phyloP scores from a whole-genome alignment of 2,113 vertebrate genomes.

The Protomyctophum bolini region DNA sequence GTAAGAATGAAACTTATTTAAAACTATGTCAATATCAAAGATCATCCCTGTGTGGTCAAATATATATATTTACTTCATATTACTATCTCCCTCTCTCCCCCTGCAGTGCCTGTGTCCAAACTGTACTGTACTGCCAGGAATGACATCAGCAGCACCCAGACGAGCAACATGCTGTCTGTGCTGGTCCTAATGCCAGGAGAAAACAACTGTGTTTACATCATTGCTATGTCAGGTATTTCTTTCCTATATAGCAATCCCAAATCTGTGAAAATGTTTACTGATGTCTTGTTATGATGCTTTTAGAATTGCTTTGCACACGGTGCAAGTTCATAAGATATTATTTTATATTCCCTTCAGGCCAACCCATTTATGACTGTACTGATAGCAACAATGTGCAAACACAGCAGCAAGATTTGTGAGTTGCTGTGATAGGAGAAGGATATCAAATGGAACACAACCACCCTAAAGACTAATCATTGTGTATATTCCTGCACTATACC shows the following conservation, averaged over 20 bases:
- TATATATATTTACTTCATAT: too few species aligned
- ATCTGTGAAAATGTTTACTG: neutral
- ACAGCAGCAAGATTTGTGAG: too few species aligned
- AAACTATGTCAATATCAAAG: neutral
- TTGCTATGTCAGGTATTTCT: conserved; percentile 37
- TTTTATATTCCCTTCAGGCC: conserved; percentile 31
- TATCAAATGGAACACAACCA: too few species aligned
- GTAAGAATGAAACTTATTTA: conserved; percentile 43
- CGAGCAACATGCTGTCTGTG: conserved; percentile 32
- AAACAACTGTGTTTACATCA: conserved; percentile 36
- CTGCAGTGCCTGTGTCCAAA: conserved; percentile 43
- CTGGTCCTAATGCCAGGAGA: conserved; percentile 29
- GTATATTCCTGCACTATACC: too few species aligned
- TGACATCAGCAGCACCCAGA: conserved; percentile 30
- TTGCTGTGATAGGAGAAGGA: too few species aligned
- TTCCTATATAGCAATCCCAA: neutral
- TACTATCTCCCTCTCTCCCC: too few species aligned
- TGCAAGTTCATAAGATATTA: neutral
- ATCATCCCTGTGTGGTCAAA: neutral
- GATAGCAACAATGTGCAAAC: too few species aligned
- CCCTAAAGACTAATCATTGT: too few species aligned
- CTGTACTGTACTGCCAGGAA: conserved; percentile 53
- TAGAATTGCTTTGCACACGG: neutral
- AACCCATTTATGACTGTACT: conserved; percentile 55
- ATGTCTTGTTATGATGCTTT: conserved; percentile 1